Percentiles rank a stretch among this genome's conserved stretches.
These are phyloP conservation scores for Ateles fusciceps DNA, from an alignment of 2,797 vertebrate genomes.

Conservation along the genomic window DNA sequence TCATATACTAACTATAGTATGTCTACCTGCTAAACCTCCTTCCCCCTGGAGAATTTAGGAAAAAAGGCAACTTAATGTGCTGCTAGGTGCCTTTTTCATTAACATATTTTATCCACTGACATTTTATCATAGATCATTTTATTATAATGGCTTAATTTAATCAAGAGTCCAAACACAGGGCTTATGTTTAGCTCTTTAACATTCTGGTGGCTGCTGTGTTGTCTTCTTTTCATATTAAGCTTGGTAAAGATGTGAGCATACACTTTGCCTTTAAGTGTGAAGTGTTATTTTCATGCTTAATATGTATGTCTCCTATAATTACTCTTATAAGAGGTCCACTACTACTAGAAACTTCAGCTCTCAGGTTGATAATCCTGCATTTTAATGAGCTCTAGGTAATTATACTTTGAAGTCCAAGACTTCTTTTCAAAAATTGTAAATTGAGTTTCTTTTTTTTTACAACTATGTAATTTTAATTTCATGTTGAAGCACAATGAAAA, in stretches of 20 bases:
- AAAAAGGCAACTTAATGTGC: not conserved
- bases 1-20: not conserved
- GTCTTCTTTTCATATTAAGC: constrained; percentile 1
- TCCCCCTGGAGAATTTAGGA: not conserved
- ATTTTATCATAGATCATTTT: not conserved
- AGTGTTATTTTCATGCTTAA: constrained; percentile 58
- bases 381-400: constrained; percentile 73
- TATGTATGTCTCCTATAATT: constrained; percentile 73
- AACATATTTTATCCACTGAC: not conserved
- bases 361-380: constrained; percentile 67
- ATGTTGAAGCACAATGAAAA: constrained; percentile 71
- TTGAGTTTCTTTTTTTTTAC: constrained; percentile 52
- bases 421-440: constrained; percentile 70
- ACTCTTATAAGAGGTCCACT: constrained; percentile 63
- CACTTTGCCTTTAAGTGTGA: constrained; percentile 44
- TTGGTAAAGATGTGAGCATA: constrained; percentile 11
- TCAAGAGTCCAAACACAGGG: not conserved
- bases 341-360: constrained; percentile 67
- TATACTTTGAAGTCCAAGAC: constrained; percentile 68
- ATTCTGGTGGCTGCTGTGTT: not conserved
- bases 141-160: not conserved
- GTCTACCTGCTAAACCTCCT: not conserved
- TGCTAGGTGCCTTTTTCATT: not conserved
- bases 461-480: constrained; percentile 74
- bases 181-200: not conserved